A percentile compares a stretch with the other conserved stretches of the same genome.
phyloP scores from a whole-genome alignment of 2,888 invertebrate species.

The Papilio demoleus region DNA sequence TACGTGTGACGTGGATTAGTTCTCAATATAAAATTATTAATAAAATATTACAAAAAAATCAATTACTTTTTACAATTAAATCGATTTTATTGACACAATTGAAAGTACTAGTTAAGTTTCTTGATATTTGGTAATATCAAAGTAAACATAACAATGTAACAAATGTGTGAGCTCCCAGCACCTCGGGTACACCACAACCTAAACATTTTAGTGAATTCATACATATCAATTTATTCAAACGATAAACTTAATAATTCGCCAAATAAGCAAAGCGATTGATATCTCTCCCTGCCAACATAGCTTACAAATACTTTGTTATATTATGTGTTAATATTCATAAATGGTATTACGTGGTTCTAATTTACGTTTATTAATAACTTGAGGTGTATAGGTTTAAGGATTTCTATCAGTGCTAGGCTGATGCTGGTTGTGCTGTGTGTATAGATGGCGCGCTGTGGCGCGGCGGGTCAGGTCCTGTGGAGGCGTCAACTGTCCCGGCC shows the following conservation, averaged over 20 bases:
- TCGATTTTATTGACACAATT: no score
- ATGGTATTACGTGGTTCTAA: slow-evolving; percentile 27
- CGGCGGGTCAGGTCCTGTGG: slow-evolving; percentile 25
- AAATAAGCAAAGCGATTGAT: background rate
- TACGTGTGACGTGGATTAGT: no score
- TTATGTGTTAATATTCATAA: background rate
- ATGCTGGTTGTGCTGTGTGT: background rate
- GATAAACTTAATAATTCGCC: background rate
- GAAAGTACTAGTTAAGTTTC: no score
- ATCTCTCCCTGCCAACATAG: background rate
- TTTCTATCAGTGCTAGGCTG: background rate
- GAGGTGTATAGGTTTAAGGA: slow-evolving; percentile 29
- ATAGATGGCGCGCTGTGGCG: slow-evolving; percentile 61
- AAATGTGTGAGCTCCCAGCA: background rate
- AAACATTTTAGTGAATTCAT: background rate
- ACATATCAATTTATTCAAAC: background rate
- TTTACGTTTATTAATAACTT: slow-evolving; percentile 31
- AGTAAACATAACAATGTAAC: background rate
- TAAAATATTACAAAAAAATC: no score
- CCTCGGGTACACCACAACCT: background rate
- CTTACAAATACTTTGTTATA: background rate
- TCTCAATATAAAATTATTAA: no score
- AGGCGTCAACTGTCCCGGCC: slow-evolving; percentile 75
- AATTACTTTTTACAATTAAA: no score
- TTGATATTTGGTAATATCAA: background rate